phyloP scores from a whole-genome alignment of 2,797 vertebrate genomes.

The Hydrolagus colliei region DNA sequence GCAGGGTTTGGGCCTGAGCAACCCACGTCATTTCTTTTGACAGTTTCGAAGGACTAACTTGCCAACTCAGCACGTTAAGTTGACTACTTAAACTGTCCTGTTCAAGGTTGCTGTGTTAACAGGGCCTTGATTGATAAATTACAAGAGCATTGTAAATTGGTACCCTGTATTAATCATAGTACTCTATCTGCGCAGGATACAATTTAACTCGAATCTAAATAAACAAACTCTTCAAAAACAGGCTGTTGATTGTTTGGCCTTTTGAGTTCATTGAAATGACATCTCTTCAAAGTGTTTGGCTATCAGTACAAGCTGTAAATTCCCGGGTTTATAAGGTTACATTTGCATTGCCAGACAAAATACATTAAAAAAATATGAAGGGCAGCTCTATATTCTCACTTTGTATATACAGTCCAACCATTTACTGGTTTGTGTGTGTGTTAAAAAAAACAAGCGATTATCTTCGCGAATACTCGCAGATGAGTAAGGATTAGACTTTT shows the following conservation, averaged over 20 bases:
- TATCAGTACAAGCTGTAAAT: conserved; percentile 17
- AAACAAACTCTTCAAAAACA: conserved; percentile 4
- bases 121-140: conserved; percentile 26
- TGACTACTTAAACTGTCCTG: neutral
- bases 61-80: neutral
- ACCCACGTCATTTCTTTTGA: neutral
- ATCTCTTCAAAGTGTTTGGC: conserved; percentile 25
- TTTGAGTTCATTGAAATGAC: conserved; percentile 28
- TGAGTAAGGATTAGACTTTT: conserved; percentile 23
- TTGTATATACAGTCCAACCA: neutral
- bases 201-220: conserved; percentile 23
- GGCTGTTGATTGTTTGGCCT: conserved; percentile 28
- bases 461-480: conserved; percentile 12
- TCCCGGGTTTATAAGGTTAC: conserved; percentile 28
- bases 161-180: conserved; percentile 9
- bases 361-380: conserved; percentile 32
- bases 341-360: conserved; percentile 31
- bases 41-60: neutral
- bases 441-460: neutral
- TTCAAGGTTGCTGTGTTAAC: neutral
- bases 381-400: conserved; percentile 28
- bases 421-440: conserved; percentile 10
- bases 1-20: neutral
- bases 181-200: neutral
- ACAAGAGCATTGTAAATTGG: neutral